phyloP scores from a whole-genome alignment of 2,113 vertebrate species.

The rabbit (Oryctolagus cuniculus) region mOryCun1.1 NC_091438.1:31585501-31586000 shows the following conservation, averaged over 20 bases:
- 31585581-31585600: no score
- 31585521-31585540: neutral
- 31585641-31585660: neutral
- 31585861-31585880: neutral
- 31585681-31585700: neutral
- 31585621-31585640: neutral
- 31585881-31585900: neutral
- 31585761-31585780: conserved; percentile 5
- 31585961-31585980: neutral
- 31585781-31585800: neutral
- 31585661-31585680: neutral
- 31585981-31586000: neutral
- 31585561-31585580: neutral
- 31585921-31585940: neutral
- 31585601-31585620: neutral
- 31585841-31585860: neutral
- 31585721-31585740: neutral
- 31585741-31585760: neutral
- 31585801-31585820: neutral
- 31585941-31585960: neutral
- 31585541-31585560: neutral
- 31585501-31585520: neutral
- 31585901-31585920: neutral
- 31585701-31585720: neutral
- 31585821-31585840: neutral